A percentile compares a stretch with the other conserved stretches of the same genome.
Evolutionary conservation across 2,888 invertebrate species (phyloP).

Genomic region (Dryobotodes eremita): DNA sequence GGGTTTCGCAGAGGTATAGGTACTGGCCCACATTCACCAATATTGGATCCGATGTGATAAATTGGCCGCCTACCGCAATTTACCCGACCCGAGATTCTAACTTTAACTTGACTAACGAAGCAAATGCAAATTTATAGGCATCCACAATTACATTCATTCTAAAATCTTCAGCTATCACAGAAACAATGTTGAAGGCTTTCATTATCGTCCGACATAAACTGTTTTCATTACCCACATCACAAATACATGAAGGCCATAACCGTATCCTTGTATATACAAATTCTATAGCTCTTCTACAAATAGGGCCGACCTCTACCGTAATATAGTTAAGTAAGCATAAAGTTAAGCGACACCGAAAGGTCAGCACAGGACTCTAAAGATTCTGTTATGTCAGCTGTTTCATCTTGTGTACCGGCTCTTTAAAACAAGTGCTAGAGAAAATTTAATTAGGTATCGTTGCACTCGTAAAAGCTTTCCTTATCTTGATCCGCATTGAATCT

Average conservation of each 20-base stretch:
- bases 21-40: constrained; percentile 19
- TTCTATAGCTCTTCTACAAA: constrained; percentile 56
- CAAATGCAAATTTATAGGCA: constrained; percentile 50
- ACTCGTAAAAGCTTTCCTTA: constrained; percentile 72
- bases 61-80: constrained; percentile 37
- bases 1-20: constrained; percentile 18
- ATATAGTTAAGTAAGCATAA: constrained; percentile 55
- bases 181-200: constrained; percentile 37
- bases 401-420: constrained; percentile 68
- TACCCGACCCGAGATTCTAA: constrained; percentile 36
- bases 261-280: constrained; percentile 52
- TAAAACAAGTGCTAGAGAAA: constrained; percentile 71
- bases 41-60: constrained; percentile 48
- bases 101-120: constrained; percentile 49
- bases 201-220: constrained; percentile 51
- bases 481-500: constrained; percentile 65
- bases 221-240: constrained; percentile 59
- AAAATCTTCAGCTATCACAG: constrained; percentile 33
- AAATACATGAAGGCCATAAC: constrained; percentile 57
- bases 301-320: constrained; percentile 47
- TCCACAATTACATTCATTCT: constrained; percentile 41
- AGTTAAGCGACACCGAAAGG: constrained; percentile 60
- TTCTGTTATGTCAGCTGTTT: constrained; percentile 66
- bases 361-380: constrained; percentile 56
- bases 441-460: constrained; percentile 70